Conservation (phyloP, 2,113 vertebrate species). For the Misgurnus anguillicaudatus region DNA sequence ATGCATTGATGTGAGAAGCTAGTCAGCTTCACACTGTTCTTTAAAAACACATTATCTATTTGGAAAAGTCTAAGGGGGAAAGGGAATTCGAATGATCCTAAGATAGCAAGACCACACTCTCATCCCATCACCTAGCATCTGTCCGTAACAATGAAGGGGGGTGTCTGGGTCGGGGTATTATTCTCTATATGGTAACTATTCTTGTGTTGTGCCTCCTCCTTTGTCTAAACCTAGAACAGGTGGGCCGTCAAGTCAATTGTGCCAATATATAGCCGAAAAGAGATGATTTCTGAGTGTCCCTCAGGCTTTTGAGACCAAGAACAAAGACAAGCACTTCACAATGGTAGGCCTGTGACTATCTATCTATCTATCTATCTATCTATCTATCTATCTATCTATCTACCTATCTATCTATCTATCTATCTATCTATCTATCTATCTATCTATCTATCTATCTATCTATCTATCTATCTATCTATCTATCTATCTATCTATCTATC, state of each 20-base stretch:
- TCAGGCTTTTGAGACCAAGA: slow-evolving; percentile 35
- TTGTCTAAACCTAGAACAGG: slow-evolving; percentile 67
- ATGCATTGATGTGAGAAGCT: slow-evolving; percentile 30
- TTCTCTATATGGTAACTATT: slow-evolving; percentile 61
- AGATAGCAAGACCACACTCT: slow-evolving; percentile 50
- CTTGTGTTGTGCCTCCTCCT: slow-evolving; percentile 48
- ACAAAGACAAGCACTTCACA: slow-evolving; percentile 45
- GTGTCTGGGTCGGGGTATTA: slow-evolving; percentile 1
- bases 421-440: not conserved
- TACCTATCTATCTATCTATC: too few species aligned
- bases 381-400: not conserved
- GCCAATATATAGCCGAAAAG: slow-evolving; percentile 58
- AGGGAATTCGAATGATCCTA: slow-evolving; percentile 40
- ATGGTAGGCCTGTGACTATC: slow-evolving; percentile 58
- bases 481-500: too few species aligned
- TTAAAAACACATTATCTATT: slow-evolving; percentile 22
- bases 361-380: not conserved
- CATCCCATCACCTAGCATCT: slow-evolving; percentile 39
- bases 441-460: not conserved
- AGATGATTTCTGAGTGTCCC: slow-evolving; percentile 41
- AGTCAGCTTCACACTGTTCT: slow-evolving; percentile 16
- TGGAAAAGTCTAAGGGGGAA: slow-evolving; percentile 1
- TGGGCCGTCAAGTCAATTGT: slow-evolving; percentile 35
- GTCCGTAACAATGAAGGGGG: slow-evolving; percentile 51
- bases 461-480: not conserved